Evolutionary conservation across 2,888 invertebrate species (phyloP).

Genomic region (Drosophila nigricruria): DNA sequence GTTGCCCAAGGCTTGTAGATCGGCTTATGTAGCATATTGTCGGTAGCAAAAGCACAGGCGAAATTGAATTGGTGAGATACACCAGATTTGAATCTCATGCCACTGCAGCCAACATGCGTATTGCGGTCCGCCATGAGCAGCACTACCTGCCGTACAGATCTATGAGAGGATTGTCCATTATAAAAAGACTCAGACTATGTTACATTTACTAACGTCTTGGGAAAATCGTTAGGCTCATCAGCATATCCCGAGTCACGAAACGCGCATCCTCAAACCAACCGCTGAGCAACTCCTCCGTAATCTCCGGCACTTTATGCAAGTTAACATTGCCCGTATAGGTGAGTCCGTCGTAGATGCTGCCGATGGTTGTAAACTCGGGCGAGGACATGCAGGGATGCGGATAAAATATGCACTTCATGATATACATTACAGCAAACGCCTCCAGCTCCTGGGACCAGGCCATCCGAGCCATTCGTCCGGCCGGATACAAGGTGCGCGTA

Average conservation of each 20-base stretch:
- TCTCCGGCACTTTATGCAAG: not conserved
- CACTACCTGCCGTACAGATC: conserved; percentile 16
- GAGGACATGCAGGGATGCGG: conserved; percentile 47
- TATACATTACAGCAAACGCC: conserved; percentile 32
- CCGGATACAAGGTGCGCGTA: conserved; percentile 33
- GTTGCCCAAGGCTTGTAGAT: conserved; percentile 31
- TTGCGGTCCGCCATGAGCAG: conserved; percentile 58
- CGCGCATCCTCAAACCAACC: conserved; percentile 41
- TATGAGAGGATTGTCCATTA: not conserved
- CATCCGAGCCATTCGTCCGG: conserved; percentile 58
- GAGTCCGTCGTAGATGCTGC: conserved; percentile 31
- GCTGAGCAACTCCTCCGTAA: conserved; percentile 12
- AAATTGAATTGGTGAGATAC: conserved; percentile 20
- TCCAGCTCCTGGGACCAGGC: conserved; percentile 58
- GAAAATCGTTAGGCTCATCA: conserved; percentile 10
- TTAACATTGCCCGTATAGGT: conserved; percentile 5
- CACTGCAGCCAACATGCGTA: conserved; percentile 57
- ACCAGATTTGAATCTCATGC: not conserved
- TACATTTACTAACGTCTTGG: conserved; percentile 11
- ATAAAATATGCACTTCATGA: conserved; percentile 18
- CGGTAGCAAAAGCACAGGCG: conserved; percentile 53
- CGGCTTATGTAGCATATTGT: conserved; percentile 27
- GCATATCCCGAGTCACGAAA: conserved; percentile 21
- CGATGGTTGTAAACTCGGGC: conserved; percentile 38
- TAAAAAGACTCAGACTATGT: rapidly evolving